A percentile compares a stretch with the other conserved stretches of the same genome.
Evolutionary conservation across 2,888 invertebrate species (phyloP).

Genomic region (Dinocampus coccinellae): DNA sequence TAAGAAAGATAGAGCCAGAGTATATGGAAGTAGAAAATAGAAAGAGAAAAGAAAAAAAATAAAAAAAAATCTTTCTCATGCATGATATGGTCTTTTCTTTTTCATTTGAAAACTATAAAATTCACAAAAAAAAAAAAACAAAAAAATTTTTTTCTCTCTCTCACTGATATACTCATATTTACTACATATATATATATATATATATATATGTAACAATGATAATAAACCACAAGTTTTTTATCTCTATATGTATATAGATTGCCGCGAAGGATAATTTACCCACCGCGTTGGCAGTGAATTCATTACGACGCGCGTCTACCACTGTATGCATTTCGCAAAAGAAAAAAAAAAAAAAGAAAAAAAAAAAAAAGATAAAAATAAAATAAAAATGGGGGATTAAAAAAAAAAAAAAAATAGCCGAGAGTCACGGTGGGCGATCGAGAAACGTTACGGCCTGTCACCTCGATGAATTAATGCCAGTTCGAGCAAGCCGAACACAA

Average conservation of each 20-base stretch:
- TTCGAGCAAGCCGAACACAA: slow-evolving; percentile 28
- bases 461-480: slow-evolving; percentile 35
- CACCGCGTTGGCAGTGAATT: slow-evolving; percentile 7
- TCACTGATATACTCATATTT: not conserved
- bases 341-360: not conserved
- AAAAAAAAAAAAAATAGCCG: slow-evolving; percentile 26
- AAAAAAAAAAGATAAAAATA: no score
- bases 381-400: slow-evolving; percentile 9
- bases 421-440: slow-evolving; percentile 28
- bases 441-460: slow-evolving; percentile 35
- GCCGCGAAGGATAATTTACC: slow-evolving; percentile 11
- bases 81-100: no score
- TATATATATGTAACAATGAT: not conserved
- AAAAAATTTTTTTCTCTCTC: slow-evolving; percentile 1
- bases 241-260: slow-evolving; percentile 14
- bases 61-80: no score
- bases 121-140: no score
- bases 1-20: not conserved
- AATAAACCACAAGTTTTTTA: slow-evolving; percentile 8
- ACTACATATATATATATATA: not conserved
- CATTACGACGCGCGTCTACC: slow-evolving; percentile 11
- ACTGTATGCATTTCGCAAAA: not conserved
- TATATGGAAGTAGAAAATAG: slow-evolving; percentile 10
- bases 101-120: no score
- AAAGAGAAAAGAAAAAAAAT: slow-evolving; percentile 22